A percentile compares a stretch with the other conserved stretches of the same genome.
Conservation (phyloP, 2,797 vertebrate genomes). For the Glossophaga mutica region DNA sequence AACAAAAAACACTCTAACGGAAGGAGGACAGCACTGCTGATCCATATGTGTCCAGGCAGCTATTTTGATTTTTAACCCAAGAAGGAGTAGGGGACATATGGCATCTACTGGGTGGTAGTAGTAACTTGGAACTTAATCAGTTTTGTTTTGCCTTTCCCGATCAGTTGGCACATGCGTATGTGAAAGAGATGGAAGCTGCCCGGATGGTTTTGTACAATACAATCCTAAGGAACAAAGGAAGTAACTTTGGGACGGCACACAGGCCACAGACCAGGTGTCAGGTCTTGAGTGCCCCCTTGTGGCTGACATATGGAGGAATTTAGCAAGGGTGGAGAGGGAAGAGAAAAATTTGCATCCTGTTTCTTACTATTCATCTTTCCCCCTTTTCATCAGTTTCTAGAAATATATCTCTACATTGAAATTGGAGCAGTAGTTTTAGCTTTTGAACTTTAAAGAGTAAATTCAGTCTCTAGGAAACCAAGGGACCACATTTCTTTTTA, state of each 20-base stretch:
- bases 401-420: not conserved
- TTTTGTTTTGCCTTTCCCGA: not conserved
- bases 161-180: not conserved
- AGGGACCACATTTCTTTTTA: not conserved
- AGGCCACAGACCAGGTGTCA: not conserved
- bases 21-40: not conserved
- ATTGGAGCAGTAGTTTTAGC: not conserved
- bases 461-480: not conserved
- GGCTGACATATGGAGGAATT: not conserved
- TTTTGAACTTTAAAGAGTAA: constrained; percentile 1
- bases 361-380: not conserved
- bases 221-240: not conserved
- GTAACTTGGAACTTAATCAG: not conserved
- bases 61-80: not conserved
- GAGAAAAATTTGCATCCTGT: not conserved
- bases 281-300: constrained; percentile 16
- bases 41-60: not conserved
- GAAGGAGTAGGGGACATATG: not conserved
- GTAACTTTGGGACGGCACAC: not conserved
- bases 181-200: not conserved
- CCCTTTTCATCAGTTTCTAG: not conserved
- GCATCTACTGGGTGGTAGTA: not conserved
- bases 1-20: not conserved
- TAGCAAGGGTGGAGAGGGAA: not conserved
- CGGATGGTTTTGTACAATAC: not conserved